phyloP scores from a whole-genome alignment of 2,797 vertebrate species.

The Vultur gryphus region DNA sequence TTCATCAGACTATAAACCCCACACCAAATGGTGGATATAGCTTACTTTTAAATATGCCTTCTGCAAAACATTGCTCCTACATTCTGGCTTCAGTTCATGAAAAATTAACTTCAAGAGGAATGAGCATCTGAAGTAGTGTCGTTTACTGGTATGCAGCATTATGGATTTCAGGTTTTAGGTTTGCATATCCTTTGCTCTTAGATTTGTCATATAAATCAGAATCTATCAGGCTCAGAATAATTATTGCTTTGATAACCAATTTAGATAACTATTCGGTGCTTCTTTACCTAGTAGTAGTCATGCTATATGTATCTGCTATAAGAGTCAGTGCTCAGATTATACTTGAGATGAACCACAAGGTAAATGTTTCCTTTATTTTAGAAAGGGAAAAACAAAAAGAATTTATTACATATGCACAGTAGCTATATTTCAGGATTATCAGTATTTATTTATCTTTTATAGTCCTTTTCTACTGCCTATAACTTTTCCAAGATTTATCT shows the following conservation, averaged over 20 bases:
- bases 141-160: not conserved
- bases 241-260: not conserved
- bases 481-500: not conserved
- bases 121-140: not conserved
- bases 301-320: not conserved
- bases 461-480: not conserved
- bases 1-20: not conserved
- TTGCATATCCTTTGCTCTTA: not conserved
- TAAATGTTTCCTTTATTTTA: not conserved
- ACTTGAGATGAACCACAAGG: not conserved
- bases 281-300: not conserved
- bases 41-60: not conserved
- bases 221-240: not conserved
- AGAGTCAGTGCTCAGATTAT: not conserved
- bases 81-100: not conserved
- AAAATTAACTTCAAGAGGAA: not conserved
- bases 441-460: not conserved
- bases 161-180: not conserved
- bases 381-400: not conserved
- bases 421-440: not conserved
- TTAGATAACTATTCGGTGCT: not conserved
- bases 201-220: not conserved
- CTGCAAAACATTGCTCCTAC: not conserved
- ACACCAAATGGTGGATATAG: not conserved
- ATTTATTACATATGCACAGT: not conserved